These are phyloP conservation scores for Zaprionus tsacasi DNA, from an alignment of 1,140 invertebrate genomes.

Conservation along the genomic window DNA sequence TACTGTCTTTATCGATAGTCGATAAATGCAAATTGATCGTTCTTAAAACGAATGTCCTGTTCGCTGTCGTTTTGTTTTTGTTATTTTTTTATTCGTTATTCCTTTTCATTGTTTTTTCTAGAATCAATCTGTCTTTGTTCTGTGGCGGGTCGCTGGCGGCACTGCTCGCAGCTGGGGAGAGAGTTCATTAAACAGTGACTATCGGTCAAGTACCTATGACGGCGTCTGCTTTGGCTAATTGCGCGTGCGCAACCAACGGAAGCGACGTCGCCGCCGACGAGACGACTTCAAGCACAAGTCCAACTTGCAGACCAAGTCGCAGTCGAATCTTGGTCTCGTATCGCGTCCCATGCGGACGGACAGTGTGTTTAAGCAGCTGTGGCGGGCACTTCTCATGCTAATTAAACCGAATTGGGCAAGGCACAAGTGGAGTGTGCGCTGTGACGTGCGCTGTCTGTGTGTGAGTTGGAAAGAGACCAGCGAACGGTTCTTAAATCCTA, in stretches of 20 bases:
- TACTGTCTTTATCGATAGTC: not conserved
- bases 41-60: too few species aligned
- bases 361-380: conserved; percentile 73
- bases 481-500: conserved; percentile 77
- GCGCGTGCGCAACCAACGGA: conserved; percentile 77
- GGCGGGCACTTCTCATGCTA: conserved; percentile 74
- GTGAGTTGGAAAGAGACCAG: conserved; percentile 51
- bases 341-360: conserved; percentile 33
- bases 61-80: not conserved
- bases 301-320: conserved; percentile 1
- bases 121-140: too few species aligned
- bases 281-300: conserved; percentile 2
- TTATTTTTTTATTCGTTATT: not conserved
- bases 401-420: conserved; percentile 77
- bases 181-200: conserved; percentile 55
- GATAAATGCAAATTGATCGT: not conserved
- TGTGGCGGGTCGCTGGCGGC: not conserved
- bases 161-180: conserved; percentile 17
- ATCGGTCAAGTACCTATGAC: conserved; percentile 73
- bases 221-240: conserved; percentile 73
- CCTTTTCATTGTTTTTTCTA: too few species aligned
- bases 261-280: conserved; percentile 41
- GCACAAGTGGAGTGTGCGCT: conserved; percentile 62
- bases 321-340: conserved; percentile 4
- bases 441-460: conserved; percentile 19